Conservation (phyloP, 2,113 vertebrate species). For the Leucopsar rothschildi region DNA sequence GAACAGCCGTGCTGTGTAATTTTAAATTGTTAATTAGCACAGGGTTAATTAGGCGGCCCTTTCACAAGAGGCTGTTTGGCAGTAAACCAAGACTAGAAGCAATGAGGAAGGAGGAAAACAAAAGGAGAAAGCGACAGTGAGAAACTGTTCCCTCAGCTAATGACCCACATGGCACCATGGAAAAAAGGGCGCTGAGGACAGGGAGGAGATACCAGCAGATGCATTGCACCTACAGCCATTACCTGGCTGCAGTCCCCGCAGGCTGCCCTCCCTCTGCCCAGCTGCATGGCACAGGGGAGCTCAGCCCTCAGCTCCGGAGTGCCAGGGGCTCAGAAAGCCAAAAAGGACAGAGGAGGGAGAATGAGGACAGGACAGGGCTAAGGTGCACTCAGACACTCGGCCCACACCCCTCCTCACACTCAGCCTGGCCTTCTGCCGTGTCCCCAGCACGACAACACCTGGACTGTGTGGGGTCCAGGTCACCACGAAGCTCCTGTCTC, state of each 20-base stretch:
- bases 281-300: background rate
- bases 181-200: background rate
- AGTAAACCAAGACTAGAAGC: constrained; percentile 79
- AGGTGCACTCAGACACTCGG: background rate
- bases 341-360: background rate
- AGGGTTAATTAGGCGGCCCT: constrained; percentile 96
- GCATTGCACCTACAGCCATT: background rate
- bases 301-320: background rate
- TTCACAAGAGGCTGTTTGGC: constrained; percentile 82
- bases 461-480: fast-evolving
- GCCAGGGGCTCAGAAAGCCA: background rate
- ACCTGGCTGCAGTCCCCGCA: background rate
- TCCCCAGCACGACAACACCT: background rate
- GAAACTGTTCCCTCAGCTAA: constrained; percentile 67
- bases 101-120: constrained; percentile 72
- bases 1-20: constrained; percentile 91
- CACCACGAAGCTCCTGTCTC: background rate
- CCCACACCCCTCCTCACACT: fast-evolving
- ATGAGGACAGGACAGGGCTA: background rate
- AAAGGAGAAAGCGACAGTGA: constrained; percentile 64
- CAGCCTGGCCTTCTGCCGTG: fast-evolving
- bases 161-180: constrained; percentile 17
- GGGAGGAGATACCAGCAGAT: background rate
- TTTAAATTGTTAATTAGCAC: constrained; percentile 99
- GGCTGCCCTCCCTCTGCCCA: background rate